A percentile compares a stretch with the other conserved stretches of the same genome.
Evolutionary conservation across 1,140 invertebrate species (phyloP).

Genomic region (Sycobia sp.): DNA sequence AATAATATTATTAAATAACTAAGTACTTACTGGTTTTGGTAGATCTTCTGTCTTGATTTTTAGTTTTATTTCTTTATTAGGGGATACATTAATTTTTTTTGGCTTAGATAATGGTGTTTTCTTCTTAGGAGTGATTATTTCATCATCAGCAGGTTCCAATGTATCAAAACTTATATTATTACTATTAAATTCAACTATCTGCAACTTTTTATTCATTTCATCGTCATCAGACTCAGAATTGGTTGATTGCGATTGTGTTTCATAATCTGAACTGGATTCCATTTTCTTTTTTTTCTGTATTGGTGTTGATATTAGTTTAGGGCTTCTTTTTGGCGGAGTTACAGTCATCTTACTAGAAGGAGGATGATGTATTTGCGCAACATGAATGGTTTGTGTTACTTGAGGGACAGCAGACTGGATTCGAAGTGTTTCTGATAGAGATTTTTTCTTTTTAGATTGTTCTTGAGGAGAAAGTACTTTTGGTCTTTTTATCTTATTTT

Average conservation of each 20-base stretch:
- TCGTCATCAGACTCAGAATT: constrained; percentile 30
- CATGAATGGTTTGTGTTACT: constrained; percentile 33
- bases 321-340: constrained; percentile 2
- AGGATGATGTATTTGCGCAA: constrained; percentile 38
- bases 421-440: constrained; percentile 18
- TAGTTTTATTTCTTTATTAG: constrained; percentile 48
- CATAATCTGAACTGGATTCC: constrained; percentile 34
- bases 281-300: constrained; percentile 25
- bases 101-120: neutral
- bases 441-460: constrained; percentile 39
- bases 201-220: constrained; percentile 24
- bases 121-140: constrained; percentile 12
- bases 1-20: constrained; percentile 8
- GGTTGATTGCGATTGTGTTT: constrained; percentile 33
- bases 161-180: constrained; percentile 20
- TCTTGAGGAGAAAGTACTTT: constrained; percentile 53
- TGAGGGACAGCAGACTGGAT: constrained; percentile 12
- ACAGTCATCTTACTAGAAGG: constrained; percentile 17
- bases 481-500: constrained; percentile 56
- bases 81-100: constrained; percentile 20
- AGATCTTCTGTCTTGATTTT: constrained; percentile 2
- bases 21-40: constrained; percentile 67
- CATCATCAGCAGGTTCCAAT: constrained; percentile 15
- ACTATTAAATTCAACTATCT: constrained; percentile 16
- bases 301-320: constrained; percentile 6